Percentiles rank a stretch among this genome's conserved stretches.
phyloP scores from a whole-genome alignment of 2,888 invertebrate genomes.

The Nesidiocoris tenuis region DNA sequence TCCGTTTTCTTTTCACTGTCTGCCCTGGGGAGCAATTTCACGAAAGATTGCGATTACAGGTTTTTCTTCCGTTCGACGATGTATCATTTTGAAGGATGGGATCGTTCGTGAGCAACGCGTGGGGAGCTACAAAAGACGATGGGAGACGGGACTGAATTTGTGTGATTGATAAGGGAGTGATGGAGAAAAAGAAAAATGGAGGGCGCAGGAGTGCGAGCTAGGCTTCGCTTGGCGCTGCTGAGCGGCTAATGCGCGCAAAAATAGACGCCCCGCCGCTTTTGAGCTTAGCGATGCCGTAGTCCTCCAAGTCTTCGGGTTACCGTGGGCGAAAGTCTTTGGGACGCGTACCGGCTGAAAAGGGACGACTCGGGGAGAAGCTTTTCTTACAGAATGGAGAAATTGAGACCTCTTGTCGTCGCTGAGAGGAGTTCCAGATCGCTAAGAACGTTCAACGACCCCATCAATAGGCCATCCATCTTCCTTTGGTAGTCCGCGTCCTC shows the following conservation, averaged over 20 bases:
- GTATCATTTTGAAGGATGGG: neutral
- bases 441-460: conserved; percentile 32
- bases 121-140: neutral
- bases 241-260: conserved; percentile 11
- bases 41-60: neutral
- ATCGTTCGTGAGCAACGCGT: neutral
- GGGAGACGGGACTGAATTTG: neutral
- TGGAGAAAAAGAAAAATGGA: neutral
- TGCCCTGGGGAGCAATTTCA: neutral
- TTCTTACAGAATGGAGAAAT: conserved; percentile 33
- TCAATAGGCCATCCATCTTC: conserved; percentile 32
- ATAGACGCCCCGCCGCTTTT: neutral
- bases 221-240: neutral
- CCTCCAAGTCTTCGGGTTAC: neutral
- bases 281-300: neutral
- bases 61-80: neutral
- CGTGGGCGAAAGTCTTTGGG: neutral
- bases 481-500: neutral
- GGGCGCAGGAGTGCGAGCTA: neutral
- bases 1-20: neutral
- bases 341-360: neutral
- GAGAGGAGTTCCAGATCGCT: neutral
- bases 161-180: conserved; percentile 9
- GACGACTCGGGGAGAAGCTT: neutral
- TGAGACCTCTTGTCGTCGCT: conserved; percentile 24